phyloP scores from a whole-genome alignment of 2,113 vertebrate genomes.

The Lutjanus erythropterus region DNA sequence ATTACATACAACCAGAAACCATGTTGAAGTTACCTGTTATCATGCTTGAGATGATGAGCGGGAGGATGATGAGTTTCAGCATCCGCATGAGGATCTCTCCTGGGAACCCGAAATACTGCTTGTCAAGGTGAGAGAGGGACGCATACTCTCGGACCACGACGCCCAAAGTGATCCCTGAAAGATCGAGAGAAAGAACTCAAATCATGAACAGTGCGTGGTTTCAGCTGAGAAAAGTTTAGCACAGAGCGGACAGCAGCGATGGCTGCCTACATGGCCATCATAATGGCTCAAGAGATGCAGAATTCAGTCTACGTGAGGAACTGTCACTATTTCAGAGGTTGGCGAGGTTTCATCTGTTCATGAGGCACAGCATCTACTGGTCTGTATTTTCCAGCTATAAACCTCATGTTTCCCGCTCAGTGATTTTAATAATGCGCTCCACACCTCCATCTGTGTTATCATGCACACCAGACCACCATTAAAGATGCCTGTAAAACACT shows the following conservation, averaged over 20 bases:
- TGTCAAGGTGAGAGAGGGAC: constrained; percentile 90
- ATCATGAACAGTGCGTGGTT: not conserved
- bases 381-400: constrained; percentile 33
- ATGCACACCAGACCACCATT: no score
- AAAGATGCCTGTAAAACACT: no score
- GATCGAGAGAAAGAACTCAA: constrained; percentile 1
- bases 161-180: constrained; percentile 91
- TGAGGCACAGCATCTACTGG: constrained; percentile 5
- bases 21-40: constrained; percentile 89
- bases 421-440: constrained; percentile 32
- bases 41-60: constrained; percentile 98
- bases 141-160: constrained; percentile 92
- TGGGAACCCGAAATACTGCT: constrained; percentile 96
- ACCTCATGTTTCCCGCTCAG: constrained; percentile 10
- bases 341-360: constrained; percentile 21
- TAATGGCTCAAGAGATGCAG: not conserved
- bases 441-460: no score
- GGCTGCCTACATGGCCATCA: not conserved
- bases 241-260: not conserved
- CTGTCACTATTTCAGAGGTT: not conserved
- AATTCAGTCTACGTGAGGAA: constrained; percentile 5
- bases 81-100: constrained; percentile 98
- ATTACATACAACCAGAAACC: not conserved
- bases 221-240: not conserved
- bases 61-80: constrained; percentile 97